phyloP scores from a whole-genome alignment of 30 jellyfish, hydroid and myxozoan genomes.

The Sanderia malayensis region DNA sequence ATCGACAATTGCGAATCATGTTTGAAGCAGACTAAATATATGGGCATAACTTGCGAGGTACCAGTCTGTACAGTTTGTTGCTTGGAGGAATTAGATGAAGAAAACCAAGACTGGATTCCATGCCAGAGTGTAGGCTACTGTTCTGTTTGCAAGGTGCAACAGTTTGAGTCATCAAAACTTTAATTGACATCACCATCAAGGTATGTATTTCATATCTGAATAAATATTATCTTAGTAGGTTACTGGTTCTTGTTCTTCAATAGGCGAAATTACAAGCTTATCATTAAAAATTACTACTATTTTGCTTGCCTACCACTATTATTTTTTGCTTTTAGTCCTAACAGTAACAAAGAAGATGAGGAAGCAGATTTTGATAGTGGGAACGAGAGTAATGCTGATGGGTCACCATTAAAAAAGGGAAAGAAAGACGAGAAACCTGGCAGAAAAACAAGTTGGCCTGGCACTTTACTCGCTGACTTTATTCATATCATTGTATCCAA shows the following conservation, averaged over 20 bases:
- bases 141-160: conserved; percentile 50
- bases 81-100: conserved; percentile 51
- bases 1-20: conserved; percentile 42
- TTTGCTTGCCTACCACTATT: not conserved
- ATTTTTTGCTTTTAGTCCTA: not conserved
- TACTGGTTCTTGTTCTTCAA: not conserved
- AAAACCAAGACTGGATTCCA: conserved; percentile 45
- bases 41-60: conserved; percentile 38
- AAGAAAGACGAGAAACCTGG: conserved; percentile 22
- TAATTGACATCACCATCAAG: conserved; percentile 33
- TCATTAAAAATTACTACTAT: not conserved
- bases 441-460: conserved; percentile 45
- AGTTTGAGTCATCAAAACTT: conserved; percentile 28
- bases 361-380: not conserved
- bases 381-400: not conserved
- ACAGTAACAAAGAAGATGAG: conserved; percentile 5
- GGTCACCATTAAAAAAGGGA: conserved; percentile 4
- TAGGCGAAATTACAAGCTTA: too few relatives aligned
- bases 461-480: conserved; percentile 33
- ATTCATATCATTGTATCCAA: conserved; percentile 45
- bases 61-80: conserved; percentile 59
- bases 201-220: conserved; percentile 55
- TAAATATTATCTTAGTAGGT: too few relatives aligned
- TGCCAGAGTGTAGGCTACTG: conserved; percentile 50
- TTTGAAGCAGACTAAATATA: conserved; percentile 48